phyloP scores from a whole-genome alignment of 2,113 vertebrate genomes.

The Bos javanicus region DNA sequence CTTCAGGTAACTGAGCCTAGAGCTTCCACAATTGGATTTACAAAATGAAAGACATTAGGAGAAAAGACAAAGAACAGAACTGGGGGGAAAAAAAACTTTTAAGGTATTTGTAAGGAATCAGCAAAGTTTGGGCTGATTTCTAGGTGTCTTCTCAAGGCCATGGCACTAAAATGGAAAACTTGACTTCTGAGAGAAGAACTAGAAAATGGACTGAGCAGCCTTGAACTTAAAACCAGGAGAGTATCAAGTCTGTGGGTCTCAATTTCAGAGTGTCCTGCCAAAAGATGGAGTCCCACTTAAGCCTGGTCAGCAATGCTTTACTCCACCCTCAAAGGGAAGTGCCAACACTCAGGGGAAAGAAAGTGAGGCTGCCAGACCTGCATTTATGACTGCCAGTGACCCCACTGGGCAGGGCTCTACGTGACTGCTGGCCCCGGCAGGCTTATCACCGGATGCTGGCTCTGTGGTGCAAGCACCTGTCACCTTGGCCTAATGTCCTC shows the following conservation, averaged over 20 bases:
- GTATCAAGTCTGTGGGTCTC: not conserved
- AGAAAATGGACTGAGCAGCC: not conserved
- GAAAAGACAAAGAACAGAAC: not conserved
- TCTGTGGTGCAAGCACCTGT: not conserved
- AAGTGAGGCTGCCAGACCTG: rapidly evolving
- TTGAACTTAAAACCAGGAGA: not conserved
- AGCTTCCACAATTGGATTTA: not conserved
- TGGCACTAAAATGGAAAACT: not conserved
- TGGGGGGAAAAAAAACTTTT: not conserved
- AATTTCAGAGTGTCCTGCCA: not conserved
- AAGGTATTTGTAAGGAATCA: not conserved
- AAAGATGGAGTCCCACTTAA: not conserved
- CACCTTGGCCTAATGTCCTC: not conserved
- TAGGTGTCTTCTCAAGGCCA: not conserved
- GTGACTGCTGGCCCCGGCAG: not conserved
- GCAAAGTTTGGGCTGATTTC: not conserved
- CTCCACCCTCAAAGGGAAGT: not conserved
- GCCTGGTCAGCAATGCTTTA: not conserved
- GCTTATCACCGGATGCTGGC: not conserved
- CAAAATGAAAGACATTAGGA: not conserved
- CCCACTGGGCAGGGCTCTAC: not conserved
- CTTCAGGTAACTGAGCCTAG: not conserved
- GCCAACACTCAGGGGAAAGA: not conserved
- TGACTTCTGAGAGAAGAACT: not conserved
- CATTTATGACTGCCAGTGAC: not conserved